Evolutionary conservation across 2,888 invertebrate species (phyloP).

Genomic region (Cephus rjabovi): DNA sequence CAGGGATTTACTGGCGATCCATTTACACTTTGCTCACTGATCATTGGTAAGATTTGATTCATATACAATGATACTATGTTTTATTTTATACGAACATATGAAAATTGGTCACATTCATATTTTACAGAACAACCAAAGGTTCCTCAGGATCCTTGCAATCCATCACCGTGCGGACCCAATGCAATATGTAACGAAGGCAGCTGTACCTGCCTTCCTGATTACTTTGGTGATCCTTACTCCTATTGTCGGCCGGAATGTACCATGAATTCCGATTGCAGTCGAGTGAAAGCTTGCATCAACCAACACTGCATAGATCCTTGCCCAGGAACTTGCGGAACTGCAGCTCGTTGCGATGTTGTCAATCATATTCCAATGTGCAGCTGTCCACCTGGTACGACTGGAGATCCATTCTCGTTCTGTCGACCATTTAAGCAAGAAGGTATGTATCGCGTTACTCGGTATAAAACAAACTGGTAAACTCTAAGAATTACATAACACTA

Average conservation of each 20-base stretch:
- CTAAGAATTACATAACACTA: neutral
- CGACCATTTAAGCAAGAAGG: conserved; percentile 64
- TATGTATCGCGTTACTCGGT: conserved; percentile 18
- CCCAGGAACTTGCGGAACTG: conserved; percentile 79
- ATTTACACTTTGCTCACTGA: conserved; percentile 72
- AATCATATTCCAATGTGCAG: conserved; percentile 82
- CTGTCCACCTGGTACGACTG: conserved; percentile 76
- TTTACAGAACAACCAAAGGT: conserved; percentile 55
- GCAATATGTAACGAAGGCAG: conserved; percentile 63
- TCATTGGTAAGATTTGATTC: conserved; percentile 49
- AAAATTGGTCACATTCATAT: conserved; percentile 10
- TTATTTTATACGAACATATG: conserved; percentile 32
- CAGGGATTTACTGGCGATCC: conserved; percentile 76
- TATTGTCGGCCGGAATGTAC: conserved; percentile 81
- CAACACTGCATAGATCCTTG: conserved; percentile 81
- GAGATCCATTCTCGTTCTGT: conserved; percentile 79
- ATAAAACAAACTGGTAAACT: neutral
- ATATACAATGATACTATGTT: neutral
- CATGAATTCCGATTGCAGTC: conserved; percentile 78
- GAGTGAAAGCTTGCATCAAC: conserved; percentile 77
- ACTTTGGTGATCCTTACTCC: conserved; percentile 78
- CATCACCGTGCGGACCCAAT: conserved; percentile 79
- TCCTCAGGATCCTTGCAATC: conserved; percentile 73
- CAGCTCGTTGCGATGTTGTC: conserved; percentile 79
- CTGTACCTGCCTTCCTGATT: conserved; percentile 79